phyloP scores from a whole-genome alignment of 2,888 invertebrate genomes.

The Lithosia quadra region DNA sequence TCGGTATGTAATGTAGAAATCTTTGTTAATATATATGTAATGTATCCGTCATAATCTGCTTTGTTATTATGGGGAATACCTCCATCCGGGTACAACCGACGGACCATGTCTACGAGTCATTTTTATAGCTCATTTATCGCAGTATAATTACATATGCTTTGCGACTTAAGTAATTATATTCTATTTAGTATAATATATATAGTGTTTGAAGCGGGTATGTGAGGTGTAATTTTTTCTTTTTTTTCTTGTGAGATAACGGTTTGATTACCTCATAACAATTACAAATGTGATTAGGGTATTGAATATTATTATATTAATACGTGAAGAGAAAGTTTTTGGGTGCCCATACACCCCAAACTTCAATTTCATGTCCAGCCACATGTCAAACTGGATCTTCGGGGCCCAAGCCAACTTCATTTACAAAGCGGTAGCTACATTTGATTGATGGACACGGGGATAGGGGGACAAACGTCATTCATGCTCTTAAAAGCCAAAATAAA shows the following conservation, averaged over 20 bases:
- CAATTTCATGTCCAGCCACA: too few species aligned
- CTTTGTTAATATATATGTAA: conserved; percentile 6
- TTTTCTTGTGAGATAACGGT: not conserved
- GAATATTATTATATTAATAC: not conserved
- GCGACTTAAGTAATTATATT: conserved; percentile 13
- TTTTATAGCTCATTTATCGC: conserved; percentile 47
- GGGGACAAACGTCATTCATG: too few species aligned
- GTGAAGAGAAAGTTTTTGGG: not conserved
- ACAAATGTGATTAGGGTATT: not conserved
- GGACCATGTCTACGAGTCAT: conserved; percentile 43
- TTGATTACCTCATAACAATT: not conserved
- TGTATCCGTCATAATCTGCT: conserved; percentile 12
- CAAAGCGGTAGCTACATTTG: too few species aligned
- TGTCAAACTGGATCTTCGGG: too few species aligned
- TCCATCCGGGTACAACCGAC: conserved; percentile 48
- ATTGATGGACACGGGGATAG: too few species aligned
- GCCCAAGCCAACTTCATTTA: too few species aligned
- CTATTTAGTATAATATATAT: conserved; percentile 11
- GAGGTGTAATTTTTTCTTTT: conserved; percentile 2
- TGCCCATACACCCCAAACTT: too few species aligned
- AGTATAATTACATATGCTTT: conserved; percentile 19
- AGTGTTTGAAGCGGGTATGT: conserved; percentile 3
- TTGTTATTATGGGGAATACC: conserved; percentile 33
- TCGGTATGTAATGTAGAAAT: not conserved
- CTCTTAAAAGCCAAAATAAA: too few species aligned